Conservation (phyloP, 92 coral and sea anemone species). For the Meandrina meandrites region DNA sequence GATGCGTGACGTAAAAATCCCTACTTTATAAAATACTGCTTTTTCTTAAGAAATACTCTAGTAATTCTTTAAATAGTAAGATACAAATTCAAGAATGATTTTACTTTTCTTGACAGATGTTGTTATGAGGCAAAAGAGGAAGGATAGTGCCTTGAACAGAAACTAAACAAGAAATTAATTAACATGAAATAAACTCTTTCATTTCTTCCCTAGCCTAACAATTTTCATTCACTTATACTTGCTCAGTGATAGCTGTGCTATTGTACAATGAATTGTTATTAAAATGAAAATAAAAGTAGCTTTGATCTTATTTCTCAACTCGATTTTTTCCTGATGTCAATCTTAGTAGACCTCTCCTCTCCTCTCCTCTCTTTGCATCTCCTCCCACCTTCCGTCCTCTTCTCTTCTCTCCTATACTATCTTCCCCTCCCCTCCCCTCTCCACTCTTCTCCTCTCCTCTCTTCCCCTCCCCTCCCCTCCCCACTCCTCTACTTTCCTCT, state of each 20-base stretch:
- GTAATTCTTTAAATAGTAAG: too few relatives aligned
- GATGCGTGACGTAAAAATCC: too few relatives aligned
- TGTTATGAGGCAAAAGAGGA: constrained; percentile 7
- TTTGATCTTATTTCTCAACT: background rate
- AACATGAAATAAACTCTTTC: background rate
- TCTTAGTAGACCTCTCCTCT: background rate
- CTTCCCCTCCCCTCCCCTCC: too few relatives aligned
- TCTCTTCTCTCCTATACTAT: too few relatives aligned
- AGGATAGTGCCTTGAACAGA: background rate
- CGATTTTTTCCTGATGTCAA: background rate
- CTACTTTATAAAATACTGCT: too few relatives aligned
- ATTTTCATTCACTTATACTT: background rate
- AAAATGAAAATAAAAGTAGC: background rate
- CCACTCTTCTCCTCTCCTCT: too few relatives aligned
- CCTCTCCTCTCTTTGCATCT: background rate
- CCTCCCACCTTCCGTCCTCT: background rate
- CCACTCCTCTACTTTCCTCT: background rate
- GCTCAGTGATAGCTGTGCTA: background rate
- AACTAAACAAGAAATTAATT: background rate
- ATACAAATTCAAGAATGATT: too few relatives aligned
- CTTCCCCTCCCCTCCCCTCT: too few relatives aligned
- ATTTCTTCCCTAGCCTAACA: background rate
- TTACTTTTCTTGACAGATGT: background rate
- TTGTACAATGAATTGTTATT: background rate
- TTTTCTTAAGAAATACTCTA: too few relatives aligned